Evolutionary conservation across 2,797 vertebrate species (phyloP).

Genomic region (Chelidonichthys spinosus): DNA sequence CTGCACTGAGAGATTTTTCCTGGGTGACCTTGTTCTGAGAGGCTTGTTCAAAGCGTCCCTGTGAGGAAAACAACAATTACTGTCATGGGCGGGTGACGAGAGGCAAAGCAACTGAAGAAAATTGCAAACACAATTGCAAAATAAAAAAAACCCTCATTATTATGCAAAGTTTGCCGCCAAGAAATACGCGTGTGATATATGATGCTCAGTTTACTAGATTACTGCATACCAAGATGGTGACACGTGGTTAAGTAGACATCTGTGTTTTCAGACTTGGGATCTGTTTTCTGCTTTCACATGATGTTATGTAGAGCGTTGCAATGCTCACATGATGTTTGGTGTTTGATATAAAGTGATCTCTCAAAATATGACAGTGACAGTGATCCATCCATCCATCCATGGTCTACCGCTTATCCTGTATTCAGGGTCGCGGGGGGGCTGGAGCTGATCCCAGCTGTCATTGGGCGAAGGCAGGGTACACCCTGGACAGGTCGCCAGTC

Average conservation of each 20-base stretch:
- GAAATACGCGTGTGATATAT: background rate
- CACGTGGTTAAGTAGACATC: conserved; percentile 8
- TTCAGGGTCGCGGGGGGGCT: no score
- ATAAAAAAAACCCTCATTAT: conserved; percentile 20
- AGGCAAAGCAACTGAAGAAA: conserved; percentile 31
- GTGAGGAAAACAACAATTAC: conserved; percentile 44
- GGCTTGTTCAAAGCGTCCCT: conserved; percentile 24
- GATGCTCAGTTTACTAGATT: conserved; percentile 6
- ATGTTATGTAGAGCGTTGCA: background rate
- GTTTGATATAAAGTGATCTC: background rate
- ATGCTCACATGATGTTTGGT: background rate
- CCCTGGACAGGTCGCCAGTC: no score
- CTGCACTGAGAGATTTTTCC: conserved; percentile 5
- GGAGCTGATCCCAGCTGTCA: no score
- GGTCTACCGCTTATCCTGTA: no score
- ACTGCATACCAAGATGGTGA: conserved; percentile 14
- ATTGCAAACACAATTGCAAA: background rate
- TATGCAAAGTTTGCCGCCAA: conserved; percentile 8
- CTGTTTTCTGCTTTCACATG: conserved; percentile 13
- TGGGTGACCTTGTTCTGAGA: conserved; percentile 42
- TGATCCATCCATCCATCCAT: no score
- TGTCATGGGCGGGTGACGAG: conserved; percentile 30
- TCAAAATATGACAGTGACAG: background rate
- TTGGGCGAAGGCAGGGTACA: no score
- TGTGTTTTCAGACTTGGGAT: conserved; percentile 7